Conservation (phyloP, 2,797 vertebrate species). For the Eulemur rubriventer region DNA sequence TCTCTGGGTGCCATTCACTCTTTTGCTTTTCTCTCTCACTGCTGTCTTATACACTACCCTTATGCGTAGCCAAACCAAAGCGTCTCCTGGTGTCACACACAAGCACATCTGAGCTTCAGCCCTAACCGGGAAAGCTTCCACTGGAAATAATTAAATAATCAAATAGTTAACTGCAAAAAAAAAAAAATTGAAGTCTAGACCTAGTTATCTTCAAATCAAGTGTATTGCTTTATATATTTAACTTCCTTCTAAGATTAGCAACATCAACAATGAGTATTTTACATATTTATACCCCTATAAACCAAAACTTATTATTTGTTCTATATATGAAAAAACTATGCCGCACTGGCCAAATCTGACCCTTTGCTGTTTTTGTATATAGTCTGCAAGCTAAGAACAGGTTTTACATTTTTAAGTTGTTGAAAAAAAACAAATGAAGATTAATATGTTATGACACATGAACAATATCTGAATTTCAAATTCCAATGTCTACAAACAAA, state of each 20-base stretch:
- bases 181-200: not conserved
- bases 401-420: constrained; percentile 21
- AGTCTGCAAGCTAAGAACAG: not conserved
- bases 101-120: not conserved
- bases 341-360: not conserved
- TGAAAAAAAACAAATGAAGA: not conserved
- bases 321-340: not conserved
- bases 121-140: not conserved
- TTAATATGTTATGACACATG: not conserved
- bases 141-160: constrained; percentile 6
- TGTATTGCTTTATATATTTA: not conserved
- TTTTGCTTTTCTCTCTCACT: not conserved
- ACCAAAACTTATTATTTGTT: not conserved
- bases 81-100: not conserved
- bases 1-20: not conserved
- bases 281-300: not conserved
- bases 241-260: not conserved
- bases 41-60: not conserved
- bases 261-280: not conserved
- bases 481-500: not conserved
- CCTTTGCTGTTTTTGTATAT: not conserved
- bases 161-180: not conserved
- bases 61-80: not conserved
- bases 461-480: constrained; percentile 18
- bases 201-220: not conserved